Conservation (phyloP, 2,797 vertebrate species). For the Chromis chromis region DNA sequence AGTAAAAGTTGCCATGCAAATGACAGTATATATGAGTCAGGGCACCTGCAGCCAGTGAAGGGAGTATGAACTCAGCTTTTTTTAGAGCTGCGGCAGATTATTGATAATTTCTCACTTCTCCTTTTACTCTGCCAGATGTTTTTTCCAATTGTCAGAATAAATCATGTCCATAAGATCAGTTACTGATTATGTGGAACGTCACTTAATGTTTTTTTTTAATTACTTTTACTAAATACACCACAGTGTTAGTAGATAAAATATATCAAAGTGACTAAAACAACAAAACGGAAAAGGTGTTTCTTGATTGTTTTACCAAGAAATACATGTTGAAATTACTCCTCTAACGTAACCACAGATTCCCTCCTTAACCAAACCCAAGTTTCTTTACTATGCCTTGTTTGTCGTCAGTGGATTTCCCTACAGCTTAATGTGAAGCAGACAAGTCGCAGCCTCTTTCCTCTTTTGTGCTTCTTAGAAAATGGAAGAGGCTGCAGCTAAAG, state of each 20-base stretch:
- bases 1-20: constrained; percentile 70
- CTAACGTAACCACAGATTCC: background rate
- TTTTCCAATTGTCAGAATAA: background rate
- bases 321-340: background rate
- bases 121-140: constrained; percentile 44
- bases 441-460: constrained; percentile 18
- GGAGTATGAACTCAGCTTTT: fast-evolving
- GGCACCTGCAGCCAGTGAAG: constrained; percentile 42
- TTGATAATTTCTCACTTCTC: constrained; percentile 60
- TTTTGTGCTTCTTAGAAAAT: constrained; percentile 86
- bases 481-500: constrained; percentile 88
- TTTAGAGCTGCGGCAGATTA: constrained; percentile 7
- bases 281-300: background rate
- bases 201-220: background rate
- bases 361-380: background rate
- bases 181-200: background rate
- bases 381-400: background rate
- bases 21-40: background rate
- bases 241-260: background rate
- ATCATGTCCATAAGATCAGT: background rate
- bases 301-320: background rate
- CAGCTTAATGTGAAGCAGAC: background rate
- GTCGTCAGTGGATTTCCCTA: background rate
- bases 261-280: background rate
- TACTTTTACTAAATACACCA: background rate